Base-by-base conservation (phyloP, 2,888 invertebrate genomes). In the Phyllotreta striolata region DNA sequence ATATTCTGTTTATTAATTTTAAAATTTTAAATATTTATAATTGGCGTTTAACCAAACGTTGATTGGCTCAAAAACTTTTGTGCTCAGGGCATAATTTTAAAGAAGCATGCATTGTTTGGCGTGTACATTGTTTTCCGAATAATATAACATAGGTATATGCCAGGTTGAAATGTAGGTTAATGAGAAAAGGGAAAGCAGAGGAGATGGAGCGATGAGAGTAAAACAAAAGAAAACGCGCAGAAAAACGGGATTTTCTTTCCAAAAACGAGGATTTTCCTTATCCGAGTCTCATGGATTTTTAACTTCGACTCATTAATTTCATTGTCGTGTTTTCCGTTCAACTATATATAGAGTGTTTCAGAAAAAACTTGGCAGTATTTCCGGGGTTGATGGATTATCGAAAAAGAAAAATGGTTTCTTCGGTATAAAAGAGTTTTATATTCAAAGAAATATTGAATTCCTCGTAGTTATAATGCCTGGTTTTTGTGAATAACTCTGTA, bases 161-260 rank as follows among this genome's bases (percentile, higher is more conserved):
- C 52, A 49, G 24, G 52, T 24, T 34, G 39, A 52, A 60, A 54
- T 60, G 39, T 60, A 60, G 60, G 60, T 52, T 35, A 43, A 37
- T 44, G 44, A 60, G 24, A 44, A 49, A 40, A 35, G 24, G 2
- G 24, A 47, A 37, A 47, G 59, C 8, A 57, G 54, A 78, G 78
- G 79, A 80, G 80, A 79, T 78, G 80, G 80, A 80, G 78, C 76
- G 77, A 77, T 75, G 79, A 24, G 24, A 78, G 78, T 78, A 78
- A 78, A 79, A 77, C 76, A 77, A 76, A 74, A 73, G 47, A 52
- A 60, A 24, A 24, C 24, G 24, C 58, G 35, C 46, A 43, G 55
- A 57, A 40, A 60, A 58, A 60, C 40, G 43, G 62, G 44, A 54
- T 47, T 54, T 37, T 39, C 24, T 24, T 38, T 38, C 38, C 14